A percentile compares a stretch with the other conserved stretches of the same genome.
Evolutionary conservation across 2,113 vertebrate genomes (phyloP).

Genomic region (Leptobrachium ailaonicum): DNA sequence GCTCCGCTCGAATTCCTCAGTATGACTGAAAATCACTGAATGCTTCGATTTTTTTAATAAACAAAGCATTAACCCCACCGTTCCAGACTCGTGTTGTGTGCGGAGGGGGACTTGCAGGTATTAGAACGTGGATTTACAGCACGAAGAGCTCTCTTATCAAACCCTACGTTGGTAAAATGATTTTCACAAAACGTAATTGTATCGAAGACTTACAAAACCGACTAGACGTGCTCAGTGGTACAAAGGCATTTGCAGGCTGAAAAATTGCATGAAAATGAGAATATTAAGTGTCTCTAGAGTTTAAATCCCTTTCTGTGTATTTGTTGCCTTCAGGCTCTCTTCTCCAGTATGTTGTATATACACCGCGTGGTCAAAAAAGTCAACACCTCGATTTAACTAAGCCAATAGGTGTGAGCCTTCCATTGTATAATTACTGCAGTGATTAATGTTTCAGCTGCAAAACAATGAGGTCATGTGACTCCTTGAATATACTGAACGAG

Average conservation of each 20-base stretch:
- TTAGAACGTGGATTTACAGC: neutral
- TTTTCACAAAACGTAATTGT: constrained; percentile 25
- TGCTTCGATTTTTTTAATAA: constrained; percentile 47
- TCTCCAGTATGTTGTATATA: too few relatives aligned
- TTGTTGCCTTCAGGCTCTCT: too few relatives aligned
- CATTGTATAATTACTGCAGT: too few relatives aligned
- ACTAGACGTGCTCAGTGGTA: neutral
- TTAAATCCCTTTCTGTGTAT: too few relatives aligned
- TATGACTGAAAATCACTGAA: constrained; percentile 45
- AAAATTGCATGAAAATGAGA: too few relatives aligned
- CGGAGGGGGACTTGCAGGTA: neutral
- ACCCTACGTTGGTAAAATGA: constrained; percentile 2
- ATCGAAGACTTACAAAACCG: neutral
- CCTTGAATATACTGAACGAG: too few relatives aligned
- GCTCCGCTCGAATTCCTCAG: constrained; percentile 37
- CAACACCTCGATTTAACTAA: too few relatives aligned
- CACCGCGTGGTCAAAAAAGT: too few relatives aligned
- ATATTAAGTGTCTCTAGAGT: too few relatives aligned
- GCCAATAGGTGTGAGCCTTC: too few relatives aligned
- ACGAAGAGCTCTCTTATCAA: constrained; percentile 4
- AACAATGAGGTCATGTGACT: too few relatives aligned
- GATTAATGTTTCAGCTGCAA: too few relatives aligned
- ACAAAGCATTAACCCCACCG: constrained; percentile 42
- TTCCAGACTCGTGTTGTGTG: neutral
- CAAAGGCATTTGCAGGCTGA: neutral